These are phyloP conservation scores for Dolomedes plantarius DNA, from an alignment of 2,888 invertebrate genomes.

Conservation along the genomic window DNA sequence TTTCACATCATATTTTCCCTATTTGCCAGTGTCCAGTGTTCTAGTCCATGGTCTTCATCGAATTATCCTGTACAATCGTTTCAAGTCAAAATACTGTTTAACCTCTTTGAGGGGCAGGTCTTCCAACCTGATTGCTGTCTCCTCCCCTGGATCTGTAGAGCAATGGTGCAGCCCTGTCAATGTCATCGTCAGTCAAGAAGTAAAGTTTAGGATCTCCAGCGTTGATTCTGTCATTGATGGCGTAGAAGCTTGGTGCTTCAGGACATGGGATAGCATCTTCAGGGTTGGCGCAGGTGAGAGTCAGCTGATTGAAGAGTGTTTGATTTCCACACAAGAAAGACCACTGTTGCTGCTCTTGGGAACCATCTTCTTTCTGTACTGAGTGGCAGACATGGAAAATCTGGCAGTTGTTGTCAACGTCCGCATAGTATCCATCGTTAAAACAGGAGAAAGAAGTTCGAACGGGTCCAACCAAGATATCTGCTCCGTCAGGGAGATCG, in stretches of 20 bases:
- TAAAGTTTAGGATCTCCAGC: slow-evolving; percentile 25
- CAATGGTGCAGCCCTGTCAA: slow-evolving; percentile 30
- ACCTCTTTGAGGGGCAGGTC: neutral
- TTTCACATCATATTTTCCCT: neutral
- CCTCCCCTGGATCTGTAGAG: slow-evolving; percentile 46
- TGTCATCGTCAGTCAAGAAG: slow-evolving; percentile 24
- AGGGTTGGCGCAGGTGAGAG: slow-evolving; percentile 21
- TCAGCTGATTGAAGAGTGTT: slow-evolving; percentile 41
- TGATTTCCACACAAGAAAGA: slow-evolving; percentile 69
- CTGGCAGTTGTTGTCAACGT: slow-evolving; percentile 70
- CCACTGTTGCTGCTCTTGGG: slow-evolving; percentile 51
- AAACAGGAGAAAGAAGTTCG: slow-evolving; percentile 57
- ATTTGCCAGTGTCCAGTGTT: neutral
- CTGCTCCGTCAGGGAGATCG: slow-evolving; percentile 62
- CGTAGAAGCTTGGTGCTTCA: slow-evolving; percentile 3
- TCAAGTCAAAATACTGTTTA: no score
- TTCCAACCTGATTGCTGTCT: neutral
- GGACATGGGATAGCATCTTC: slow-evolving; percentile 34
- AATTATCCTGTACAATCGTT: no score
- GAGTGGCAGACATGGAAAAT: slow-evolving; percentile 70
- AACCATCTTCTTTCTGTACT: slow-evolving; percentile 21
- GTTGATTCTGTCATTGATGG: slow-evolving; percentile 22
- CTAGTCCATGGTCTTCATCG: neutral
- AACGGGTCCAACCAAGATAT: slow-evolving; percentile 54
- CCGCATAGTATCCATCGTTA: slow-evolving; percentile 56